Evolutionary conservation across 2,888 invertebrate genomes (phyloP).

Genomic region (Escarpia spicata): DNA sequence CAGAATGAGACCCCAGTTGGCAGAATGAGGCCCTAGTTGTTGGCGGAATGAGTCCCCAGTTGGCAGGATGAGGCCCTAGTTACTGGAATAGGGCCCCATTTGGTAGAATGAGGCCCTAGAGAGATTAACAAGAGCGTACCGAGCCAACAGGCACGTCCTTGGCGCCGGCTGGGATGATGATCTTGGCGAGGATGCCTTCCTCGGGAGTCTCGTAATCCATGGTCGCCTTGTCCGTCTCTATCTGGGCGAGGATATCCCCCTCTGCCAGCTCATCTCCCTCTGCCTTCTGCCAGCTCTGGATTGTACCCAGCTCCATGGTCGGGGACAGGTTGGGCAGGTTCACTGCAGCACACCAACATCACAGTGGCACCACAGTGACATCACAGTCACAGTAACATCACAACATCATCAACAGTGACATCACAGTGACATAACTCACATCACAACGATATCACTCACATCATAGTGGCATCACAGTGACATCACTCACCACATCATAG

Average conservation of each 20-base stretch:
- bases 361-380: background rate
- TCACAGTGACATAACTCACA: no score
- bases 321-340: conserved; percentile 89
- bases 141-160: conserved; percentile 93
- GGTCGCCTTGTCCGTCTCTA: conserved; percentile 98
- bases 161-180: conserved; percentile 83
- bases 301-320: conserved; percentile 93
- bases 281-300: conserved; percentile 86
- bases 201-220: conserved; percentile 99
- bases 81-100: background rate
- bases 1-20: background rate
- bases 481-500: no score
- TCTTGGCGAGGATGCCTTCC: conserved; percentile 95
- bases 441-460: no score
- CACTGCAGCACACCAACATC: conserved; percentile 42
- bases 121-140: conserved; percentile 53
- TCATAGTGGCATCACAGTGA: no score
- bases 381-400: no score
- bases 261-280: conserved; percentile 85
- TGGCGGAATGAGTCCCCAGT: background rate
- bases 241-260: conserved; percentile 95
- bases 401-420: no score
- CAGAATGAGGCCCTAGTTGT: no score
- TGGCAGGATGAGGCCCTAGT: no score
- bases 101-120: background rate